A percentile compares a stretch with the other conserved stretches of the same genome.
Conservation (phyloP, 2,888 invertebrate species). For the Schizotus pectinicornis region DNA sequence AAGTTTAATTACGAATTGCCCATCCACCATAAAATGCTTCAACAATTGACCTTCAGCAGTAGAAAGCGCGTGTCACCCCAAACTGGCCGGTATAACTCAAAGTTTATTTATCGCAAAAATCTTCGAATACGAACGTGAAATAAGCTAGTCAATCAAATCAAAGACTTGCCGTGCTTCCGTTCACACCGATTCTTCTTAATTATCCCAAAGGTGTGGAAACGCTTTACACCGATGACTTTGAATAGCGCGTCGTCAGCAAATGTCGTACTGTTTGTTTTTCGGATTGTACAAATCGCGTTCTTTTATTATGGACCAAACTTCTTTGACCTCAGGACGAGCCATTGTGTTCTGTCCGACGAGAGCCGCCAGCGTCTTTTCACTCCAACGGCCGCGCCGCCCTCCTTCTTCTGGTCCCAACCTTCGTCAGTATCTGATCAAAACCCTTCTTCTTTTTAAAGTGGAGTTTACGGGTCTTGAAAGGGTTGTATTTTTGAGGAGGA, state of each 20-base stretch:
- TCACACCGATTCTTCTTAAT: too few relatives aligned
- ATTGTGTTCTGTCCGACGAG: conserved; percentile 83
- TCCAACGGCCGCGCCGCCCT: conserved; percentile 48
- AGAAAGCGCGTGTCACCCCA: too few relatives aligned
- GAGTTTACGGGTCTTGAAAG: conserved; percentile 63
- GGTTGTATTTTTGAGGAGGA: too few relatives aligned
- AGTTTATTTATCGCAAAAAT: too few relatives aligned
- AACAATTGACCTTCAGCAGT: too few relatives aligned
- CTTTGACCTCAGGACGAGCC: conserved; percentile 89
- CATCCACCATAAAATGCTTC: too few relatives aligned
- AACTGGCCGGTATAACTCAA: too few relatives aligned
- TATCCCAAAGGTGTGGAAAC: conserved; percentile 96
- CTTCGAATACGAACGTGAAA: too few relatives aligned
- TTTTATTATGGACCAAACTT: conserved; percentile 89
- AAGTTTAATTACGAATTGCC: too few relatives aligned
- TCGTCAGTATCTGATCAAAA: conserved; percentile 71
- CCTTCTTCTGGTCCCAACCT: conserved; percentile 69
- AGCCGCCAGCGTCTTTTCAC: conserved; percentile 70
- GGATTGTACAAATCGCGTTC: conserved; percentile 90
- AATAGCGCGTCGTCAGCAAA: conserved; percentile 89
- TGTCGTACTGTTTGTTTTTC: conserved; percentile 92
- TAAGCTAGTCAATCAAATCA: too few relatives aligned
- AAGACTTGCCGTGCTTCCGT: too few relatives aligned
- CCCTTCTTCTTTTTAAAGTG: conserved; percentile 68
- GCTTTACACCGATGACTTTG: conserved; percentile 89